phyloP scores from a whole-genome alignment of 2,797 vertebrate genomes.

The Spondyliosoma cantharus region DNA sequence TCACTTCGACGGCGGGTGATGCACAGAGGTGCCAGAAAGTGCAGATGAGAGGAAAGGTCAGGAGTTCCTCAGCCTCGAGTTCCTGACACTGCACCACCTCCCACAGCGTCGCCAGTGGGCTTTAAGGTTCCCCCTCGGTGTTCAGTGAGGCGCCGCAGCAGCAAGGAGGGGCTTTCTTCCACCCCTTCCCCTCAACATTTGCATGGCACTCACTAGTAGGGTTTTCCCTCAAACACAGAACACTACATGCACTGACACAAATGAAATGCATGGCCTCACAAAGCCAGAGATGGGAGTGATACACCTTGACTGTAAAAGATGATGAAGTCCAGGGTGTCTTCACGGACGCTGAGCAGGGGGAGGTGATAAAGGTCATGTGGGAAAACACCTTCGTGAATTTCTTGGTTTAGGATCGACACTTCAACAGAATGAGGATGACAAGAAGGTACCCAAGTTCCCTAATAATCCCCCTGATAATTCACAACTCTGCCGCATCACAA shows the following conservation, averaged over 20 bases:
- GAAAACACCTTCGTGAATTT: conserved; percentile 46
- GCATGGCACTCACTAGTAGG: conserved; percentile 56
- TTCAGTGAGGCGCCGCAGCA: conserved; percentile 36
- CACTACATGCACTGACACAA: conserved; percentile 13
- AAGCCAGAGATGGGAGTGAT: background rate
- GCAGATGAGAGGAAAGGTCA: conserved; percentile 73
- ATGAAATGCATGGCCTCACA: background rate
- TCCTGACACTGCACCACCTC: conserved; percentile 69
- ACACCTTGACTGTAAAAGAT: conserved; percentile 8
- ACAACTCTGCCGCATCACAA: conserved; percentile 4
- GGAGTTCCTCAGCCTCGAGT: conserved; percentile 73
- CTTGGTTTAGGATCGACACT: conserved; percentile 17
- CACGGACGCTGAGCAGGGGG: background rate
- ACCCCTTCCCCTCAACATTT: conserved; percentile 66
- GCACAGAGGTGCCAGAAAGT: conserved; percentile 54
- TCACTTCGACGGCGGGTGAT: conserved; percentile 38
- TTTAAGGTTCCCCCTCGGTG: conserved; percentile 53
- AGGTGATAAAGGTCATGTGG: background rate
- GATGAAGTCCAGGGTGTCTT: conserved; percentile 2
- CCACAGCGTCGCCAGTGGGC: conserved; percentile 44
- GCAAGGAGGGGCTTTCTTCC: conserved; percentile 67
- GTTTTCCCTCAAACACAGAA: conserved; percentile 64
- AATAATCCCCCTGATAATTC: conserved; percentile 11
- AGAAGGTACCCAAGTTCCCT: conserved; percentile 8
- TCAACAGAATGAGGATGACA: conserved; percentile 12